Evolutionary conservation across 2,113 vertebrate genomes (phyloP), one percentile per base, ranked within the genome.

Genomic region (Struthidea cinerea): DNA sequence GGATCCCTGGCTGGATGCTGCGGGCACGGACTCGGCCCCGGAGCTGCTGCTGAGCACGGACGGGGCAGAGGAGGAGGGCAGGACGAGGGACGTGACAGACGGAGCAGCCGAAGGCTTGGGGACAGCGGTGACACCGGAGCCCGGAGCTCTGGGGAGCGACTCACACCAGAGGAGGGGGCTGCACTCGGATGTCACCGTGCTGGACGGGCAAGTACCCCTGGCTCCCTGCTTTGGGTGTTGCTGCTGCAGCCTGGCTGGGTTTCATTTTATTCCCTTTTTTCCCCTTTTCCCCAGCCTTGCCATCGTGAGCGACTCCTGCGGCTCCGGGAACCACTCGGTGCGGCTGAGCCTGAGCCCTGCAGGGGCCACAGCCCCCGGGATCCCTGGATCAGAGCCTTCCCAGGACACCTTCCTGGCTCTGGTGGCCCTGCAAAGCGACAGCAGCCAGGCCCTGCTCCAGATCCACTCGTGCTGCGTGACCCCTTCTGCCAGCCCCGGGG

Each of bases 391-490:
- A 0, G 24, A 57, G 30, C 24, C 19, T 73, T 71, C 74, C 60
- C 88, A 27, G 77, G 97, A 84, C 96, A 96, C 92, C 42, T 98
- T 91, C 87, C 39, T 91, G 90, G 98, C 98, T 10, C 49, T 96
- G 63, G 74, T 98, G 10, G 73, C 96, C 28, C 91, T 98, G 94
- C 98, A 97, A 90, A 98, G 95, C 56, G 97, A 98, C 95, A 94
- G 97, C 97, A 98, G 96, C 94, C 96, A 46, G 63, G 94, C 97
- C 19, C 60, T 95, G 84, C 95, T 98, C 10, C 96, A 60, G 64
- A 67, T 98, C 87, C 97, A 27, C 28, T 98, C 98, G 0, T 98
- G 98, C 93, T 98, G 98, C 3, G 95, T 98, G 73, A 98, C 95
- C 1, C 97, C 97, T 4, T 96, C 95, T 0, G 60, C 71, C 90